Evolutionary conservation across 2,888 invertebrate genomes (phyloP).

Genomic region (Temnothorax rugatulus): DNA sequence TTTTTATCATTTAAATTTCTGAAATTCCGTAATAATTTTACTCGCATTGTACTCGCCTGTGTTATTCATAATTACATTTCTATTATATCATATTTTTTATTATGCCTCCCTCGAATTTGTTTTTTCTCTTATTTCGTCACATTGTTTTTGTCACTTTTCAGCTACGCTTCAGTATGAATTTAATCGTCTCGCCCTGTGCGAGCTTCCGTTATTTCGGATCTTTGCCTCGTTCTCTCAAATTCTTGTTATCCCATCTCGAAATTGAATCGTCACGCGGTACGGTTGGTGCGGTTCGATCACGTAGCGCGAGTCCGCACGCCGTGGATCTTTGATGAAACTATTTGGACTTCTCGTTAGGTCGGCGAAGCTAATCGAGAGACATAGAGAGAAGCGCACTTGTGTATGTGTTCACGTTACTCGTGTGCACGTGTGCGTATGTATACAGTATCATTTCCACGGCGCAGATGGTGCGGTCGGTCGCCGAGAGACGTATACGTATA

Average conservation of each 20-base stretch:
- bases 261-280: constrained; percentile 18
- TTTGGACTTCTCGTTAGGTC: constrained; percentile 37
- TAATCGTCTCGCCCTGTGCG: not conserved
- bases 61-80: not conserved
- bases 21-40: not conserved
- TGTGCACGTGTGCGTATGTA: not conserved
- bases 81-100: not conserved
- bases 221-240: not conserved
- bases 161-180: not conserved
- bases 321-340: constrained; percentile 46
- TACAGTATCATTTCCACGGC: constrained; percentile 4
- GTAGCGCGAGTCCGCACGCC: constrained; percentile 3
- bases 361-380: constrained; percentile 30
- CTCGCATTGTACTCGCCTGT: not conserved
- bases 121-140: not conserved
- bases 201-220: not conserved
- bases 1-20: not conserved
- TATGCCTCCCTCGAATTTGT: not conserved
- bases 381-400: not conserved
- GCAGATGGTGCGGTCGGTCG: constrained; percentile 33
- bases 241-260: not conserved
- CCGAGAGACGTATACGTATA: constrained; percentile 34
- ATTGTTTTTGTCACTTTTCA: not conserved
- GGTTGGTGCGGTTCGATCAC: constrained; percentile 34
- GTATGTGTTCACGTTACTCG: too few species aligned